Evolutionary conservation across 2,888 invertebrate genomes (phyloP).

Genomic region (Tolmerus cingulatus): DNA sequence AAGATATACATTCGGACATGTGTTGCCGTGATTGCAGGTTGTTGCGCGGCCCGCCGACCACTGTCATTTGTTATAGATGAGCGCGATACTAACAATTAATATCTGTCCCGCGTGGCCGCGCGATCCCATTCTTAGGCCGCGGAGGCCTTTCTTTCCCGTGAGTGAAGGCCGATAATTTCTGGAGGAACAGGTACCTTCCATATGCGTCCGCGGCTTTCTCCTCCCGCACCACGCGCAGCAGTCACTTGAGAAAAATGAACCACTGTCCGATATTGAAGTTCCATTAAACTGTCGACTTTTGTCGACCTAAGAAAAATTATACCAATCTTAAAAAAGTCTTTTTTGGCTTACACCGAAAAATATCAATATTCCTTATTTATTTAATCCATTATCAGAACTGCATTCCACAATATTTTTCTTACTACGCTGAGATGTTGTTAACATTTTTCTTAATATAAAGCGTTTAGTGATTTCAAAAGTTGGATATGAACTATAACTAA

Average conservation of each 20-base stretch:
- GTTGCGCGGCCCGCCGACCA: constrained; percentile 50
- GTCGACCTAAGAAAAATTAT: constrained; percentile 17
- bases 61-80: constrained; percentile 59
- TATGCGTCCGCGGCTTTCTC: not conserved
- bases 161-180: not conserved
- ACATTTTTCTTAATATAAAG: too few relatives aligned
- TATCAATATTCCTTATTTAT: not conserved
- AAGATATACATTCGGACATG: constrained; percentile 50
- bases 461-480: too few relatives aligned
- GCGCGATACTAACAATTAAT: constrained; percentile 62
- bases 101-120: constrained; percentile 55
- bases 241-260: constrained; percentile 5
- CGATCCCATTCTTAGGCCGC: not conserved
- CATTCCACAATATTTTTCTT: not conserved
- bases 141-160: not conserved
- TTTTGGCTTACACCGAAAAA: not conserved
- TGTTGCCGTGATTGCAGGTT: constrained; percentile 51
- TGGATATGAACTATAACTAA: too few relatives aligned
- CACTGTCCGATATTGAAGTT: constrained; percentile 23
- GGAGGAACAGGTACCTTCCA: not conserved
- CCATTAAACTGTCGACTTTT: constrained; percentile 36
- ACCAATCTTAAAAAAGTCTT: not conserved
- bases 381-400: not conserved
- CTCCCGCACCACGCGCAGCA: not conserved
- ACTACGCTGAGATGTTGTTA: not conserved